Base-by-base conservation (phyloP, 2,113 vertebrate species). In the Zosterops lateralis region DNA sequence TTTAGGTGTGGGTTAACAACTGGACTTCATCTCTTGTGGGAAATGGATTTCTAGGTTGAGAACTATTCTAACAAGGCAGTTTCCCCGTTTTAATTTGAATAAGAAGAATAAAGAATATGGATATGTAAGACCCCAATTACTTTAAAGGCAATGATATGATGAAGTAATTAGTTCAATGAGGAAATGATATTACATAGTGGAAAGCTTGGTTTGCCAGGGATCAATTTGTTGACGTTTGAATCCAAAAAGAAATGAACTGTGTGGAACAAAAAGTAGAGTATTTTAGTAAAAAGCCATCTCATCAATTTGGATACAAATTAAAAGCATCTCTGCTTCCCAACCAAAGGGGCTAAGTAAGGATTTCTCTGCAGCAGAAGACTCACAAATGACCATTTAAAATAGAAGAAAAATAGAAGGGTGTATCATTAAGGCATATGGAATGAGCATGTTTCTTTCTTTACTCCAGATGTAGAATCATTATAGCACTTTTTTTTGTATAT, bases 11-110 rank as follows among this genome's bases (percentile, higher is more conserved):
- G 28, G 31, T 91, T 87, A 85, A 67, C 24, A 91, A 56, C 20
- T 62, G 24, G 64, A 62, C 53, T 79, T 92, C 0, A 0, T 53
- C 11, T 82, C 47, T 56, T 68, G 18, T 77, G 40, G n/a, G 28
- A 83, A 94, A 42, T 79, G 19, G 45, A 61, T 87, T 91, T 92
- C 64, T 66, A 76, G 28, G 24, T 74, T 90, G 82, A 40, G 57
- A 90, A 57, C 38, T 71, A 45, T 57, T 74, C 36, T 89, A 89
- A 48, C 31, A 87, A 85, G 54, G 40, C 71, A 83, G 47, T 88
- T 89, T 92, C 84, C 61, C 57, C 65, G 62, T 93, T 97, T 97
- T 95, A 95, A 97, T 97, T 98, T 97, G 92, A 96, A 97, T 58
- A 58, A 60, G 57, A 60, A 60, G 57, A 25, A 60, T 97, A 96